Percentiles rank a stretch among this genome's conserved stretches.
phyloP scores from a whole-genome alignment of 1,140 invertebrate genomes.

The Drosophila orena region DNA sequence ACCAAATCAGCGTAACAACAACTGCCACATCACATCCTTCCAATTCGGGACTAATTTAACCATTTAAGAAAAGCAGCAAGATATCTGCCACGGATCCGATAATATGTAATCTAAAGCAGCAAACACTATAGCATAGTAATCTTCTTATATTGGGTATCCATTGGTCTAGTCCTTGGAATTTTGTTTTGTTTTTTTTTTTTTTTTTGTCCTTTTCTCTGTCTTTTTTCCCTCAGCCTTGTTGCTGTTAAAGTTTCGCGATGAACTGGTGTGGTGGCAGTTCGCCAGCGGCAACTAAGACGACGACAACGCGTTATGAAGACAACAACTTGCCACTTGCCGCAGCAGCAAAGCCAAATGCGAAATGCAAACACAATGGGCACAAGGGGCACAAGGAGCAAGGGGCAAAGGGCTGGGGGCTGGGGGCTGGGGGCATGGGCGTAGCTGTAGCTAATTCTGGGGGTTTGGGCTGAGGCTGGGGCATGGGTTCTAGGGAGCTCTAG shows the following conservation, averaged over 20 bases:
- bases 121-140: no score
- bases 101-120: no score
- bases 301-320: slow-evolving; percentile 59
- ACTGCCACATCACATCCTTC: not conserved
- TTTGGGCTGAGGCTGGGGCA: not conserved
- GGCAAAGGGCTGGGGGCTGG: not conserved
- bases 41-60: not conserved
- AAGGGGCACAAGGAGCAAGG: no score
- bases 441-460: slow-evolving; percentile 1
- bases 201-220: not conserved
- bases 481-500: slow-evolving; percentile 5
- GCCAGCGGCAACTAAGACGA: slow-evolving; percentile 48
- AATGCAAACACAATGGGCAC: slow-evolving; percentile 63
- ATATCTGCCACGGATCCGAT: no score
- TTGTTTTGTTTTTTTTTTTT: not conserved
- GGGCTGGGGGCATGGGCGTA: not conserved
- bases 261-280: slow-evolving; percentile 31
- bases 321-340: slow-evolving; percentile 52
- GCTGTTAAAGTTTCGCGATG: slow-evolving; percentile 39
- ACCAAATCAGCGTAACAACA: slow-evolving; percentile 37
- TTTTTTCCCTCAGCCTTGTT: not conserved
- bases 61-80: no score
- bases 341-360: slow-evolving; percentile 63
- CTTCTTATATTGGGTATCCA: not conserved
- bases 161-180: not conserved